These are phyloP conservation scores for Oncorhynchus keta DNA, from an alignment of 2,113 vertebrate species.

Conservation along the genomic window DNA sequence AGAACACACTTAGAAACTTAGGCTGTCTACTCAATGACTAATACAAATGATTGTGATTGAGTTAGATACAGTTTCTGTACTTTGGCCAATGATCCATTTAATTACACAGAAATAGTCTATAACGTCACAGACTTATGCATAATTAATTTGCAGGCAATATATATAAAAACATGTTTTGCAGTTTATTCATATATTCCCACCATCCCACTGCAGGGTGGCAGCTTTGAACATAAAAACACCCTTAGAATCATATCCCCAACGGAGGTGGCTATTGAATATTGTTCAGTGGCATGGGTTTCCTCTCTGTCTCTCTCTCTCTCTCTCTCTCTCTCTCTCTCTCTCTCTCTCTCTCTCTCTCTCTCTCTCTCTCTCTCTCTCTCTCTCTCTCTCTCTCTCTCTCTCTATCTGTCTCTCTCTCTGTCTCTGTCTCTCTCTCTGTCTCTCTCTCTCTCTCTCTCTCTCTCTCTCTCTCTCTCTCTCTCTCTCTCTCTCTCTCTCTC, in stretches of 20 bases:
- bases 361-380: too few species aligned
- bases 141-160: neutral
- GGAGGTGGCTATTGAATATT: slow-evolving; percentile 4
- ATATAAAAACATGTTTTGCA: too few species aligned
- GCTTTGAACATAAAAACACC: neutral
- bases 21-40: neutral
- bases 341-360: neutral
- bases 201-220: neutral
- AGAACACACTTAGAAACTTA: too few species aligned
- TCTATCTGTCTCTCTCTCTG: neutral
- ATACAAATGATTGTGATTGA: neutral
- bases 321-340: neutral
- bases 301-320: neutral
- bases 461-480: neutral
- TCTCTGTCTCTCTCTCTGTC: too few species aligned
- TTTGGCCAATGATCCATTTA: too few species aligned
- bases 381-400: too few species aligned
- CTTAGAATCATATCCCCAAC: neutral
- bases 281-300: slow-evolving; percentile 10
- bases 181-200: neutral
- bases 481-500: neutral
- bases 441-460: neutral
- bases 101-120: neutral
- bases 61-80: too few species aligned
- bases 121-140: neutral